Evolutionary conservation across 1,140 invertebrate species (phyloP), one percentile per base, ranked within the genome.

Genomic region (Diachasma alloeum): DNA sequence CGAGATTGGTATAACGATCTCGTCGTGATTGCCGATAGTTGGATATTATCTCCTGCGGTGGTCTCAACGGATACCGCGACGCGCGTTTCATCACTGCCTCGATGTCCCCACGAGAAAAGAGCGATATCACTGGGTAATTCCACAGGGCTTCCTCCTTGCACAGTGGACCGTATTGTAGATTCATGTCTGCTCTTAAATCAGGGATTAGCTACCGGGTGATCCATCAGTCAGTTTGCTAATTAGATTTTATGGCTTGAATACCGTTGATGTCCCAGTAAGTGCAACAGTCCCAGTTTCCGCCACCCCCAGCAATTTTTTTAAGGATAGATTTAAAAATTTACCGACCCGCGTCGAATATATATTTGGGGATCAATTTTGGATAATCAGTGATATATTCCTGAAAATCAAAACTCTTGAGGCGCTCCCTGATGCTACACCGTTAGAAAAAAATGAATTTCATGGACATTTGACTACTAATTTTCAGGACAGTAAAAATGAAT

Each of bases 21-120:
- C 92, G 94, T 13, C 93, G 90, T n/a, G 91, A 92, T 37, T 88
- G 90, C 17, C 96, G 91, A 85, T 97, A 97, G 81, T 93, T 91
- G 9, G 93, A 92, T 46, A 96, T 93, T 69, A 96, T 94, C 86
- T 96, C 94, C 2, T 96, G 96, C 24, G 95, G 94, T 26, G 96
- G 95, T 36, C 97, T 91, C 76, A 95, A 91, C 0, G 97, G 96
- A 83, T 93, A 94, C 81, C 92, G 93, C 39, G 93, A 93, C 0
- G 91, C 91, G 37, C 92, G 91, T 72, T 92, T 92, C 15, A 96
- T 90, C 4, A 97, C 93, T 70, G 93, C 92, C 82, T 96, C 95
- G 76, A 97, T 93, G 82, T 96, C 95, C 0, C 89, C 84, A n/a
- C 92, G 90, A 36, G 94, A 92, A 68, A 93, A 94, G n/a, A 97